Conservation (phyloP, 1,140 invertebrate species). For the Akabosia matsudoensis region DNA sequence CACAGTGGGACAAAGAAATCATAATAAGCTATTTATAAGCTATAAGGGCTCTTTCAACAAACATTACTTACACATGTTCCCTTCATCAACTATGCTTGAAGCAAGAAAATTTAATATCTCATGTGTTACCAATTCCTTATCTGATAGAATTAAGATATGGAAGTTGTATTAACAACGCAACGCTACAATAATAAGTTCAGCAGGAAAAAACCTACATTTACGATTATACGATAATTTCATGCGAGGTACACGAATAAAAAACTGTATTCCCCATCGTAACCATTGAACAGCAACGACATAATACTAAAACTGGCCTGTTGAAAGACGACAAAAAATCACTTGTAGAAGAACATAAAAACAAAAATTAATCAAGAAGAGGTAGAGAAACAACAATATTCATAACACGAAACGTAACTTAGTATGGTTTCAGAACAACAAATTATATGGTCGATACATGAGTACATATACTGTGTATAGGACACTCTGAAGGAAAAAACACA, state of each 20-base stretch:
- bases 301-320: no score
- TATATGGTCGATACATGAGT: no score
- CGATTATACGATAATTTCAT: slow-evolving; percentile 42
- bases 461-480: no score
- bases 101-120: not conserved
- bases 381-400: no score
- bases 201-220: slow-evolving; percentile 35
- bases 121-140: not conserved
- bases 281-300: no score
- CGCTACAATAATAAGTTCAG: not conserved
- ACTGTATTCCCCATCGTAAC: no score
- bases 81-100: slow-evolving; percentile 13
- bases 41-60: slow-evolving; percentile 3
- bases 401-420: no score
- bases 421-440: no score
- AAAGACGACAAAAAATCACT: no score
- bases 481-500: no score
- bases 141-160: slow-evolving; percentile 16
- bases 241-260: slow-evolving; percentile 32
- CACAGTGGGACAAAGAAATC: slow-evolving; percentile 21
- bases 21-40: slow-evolving; percentile 24
- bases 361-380: no score
- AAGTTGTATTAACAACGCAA: not conserved
- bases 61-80: slow-evolving; percentile 11
- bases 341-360: no score